A percentile compares a stretch with the other conserved stretches of the same genome.
Conservation (phyloP, 2,113 vertebrate species). For the Callorhinus ursinus region DNA sequence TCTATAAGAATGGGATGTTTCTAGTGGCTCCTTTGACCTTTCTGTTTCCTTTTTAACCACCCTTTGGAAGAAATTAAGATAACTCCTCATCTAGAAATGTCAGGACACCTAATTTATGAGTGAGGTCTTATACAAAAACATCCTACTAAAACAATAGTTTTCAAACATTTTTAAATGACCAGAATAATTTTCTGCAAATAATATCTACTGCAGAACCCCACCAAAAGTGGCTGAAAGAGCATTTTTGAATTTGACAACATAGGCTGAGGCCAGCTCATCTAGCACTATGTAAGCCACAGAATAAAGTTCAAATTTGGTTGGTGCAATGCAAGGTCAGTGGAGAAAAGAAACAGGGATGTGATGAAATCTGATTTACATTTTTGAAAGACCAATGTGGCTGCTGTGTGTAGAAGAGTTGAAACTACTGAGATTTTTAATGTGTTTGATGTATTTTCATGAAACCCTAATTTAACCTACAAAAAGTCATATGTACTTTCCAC, state of each 20-base stretch:
- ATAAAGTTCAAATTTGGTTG: slow-evolving; percentile 6
- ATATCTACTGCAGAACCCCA: neutral
- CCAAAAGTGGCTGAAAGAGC: neutral
- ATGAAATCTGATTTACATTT: neutral
- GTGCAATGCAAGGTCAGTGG: neutral
- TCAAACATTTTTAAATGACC: slow-evolving; percentile 10
- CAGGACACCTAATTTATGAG: neutral
- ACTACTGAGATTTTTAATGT: neutral
- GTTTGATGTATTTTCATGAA: neutral
- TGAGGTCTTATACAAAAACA: neutral
- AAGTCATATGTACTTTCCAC: neutral
- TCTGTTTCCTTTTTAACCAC: slow-evolving; percentile 1
- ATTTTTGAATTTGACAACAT: neutral
- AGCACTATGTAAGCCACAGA: neutral
- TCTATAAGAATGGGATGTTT: neutral
- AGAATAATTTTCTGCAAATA: slow-evolving; percentile 12
- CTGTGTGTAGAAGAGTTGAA: neutral
- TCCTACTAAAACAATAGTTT: neutral
- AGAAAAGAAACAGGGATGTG: neutral
- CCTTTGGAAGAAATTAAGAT: slow-evolving; percentile 19
- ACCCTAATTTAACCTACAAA: neutral
- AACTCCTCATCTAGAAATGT: neutral
- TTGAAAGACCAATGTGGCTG: neutral
- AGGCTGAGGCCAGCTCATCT: neutral
- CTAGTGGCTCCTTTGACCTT: neutral